Conservation (phyloP, 2,888 invertebrate species). For the Acleris sparsana region DNA sequence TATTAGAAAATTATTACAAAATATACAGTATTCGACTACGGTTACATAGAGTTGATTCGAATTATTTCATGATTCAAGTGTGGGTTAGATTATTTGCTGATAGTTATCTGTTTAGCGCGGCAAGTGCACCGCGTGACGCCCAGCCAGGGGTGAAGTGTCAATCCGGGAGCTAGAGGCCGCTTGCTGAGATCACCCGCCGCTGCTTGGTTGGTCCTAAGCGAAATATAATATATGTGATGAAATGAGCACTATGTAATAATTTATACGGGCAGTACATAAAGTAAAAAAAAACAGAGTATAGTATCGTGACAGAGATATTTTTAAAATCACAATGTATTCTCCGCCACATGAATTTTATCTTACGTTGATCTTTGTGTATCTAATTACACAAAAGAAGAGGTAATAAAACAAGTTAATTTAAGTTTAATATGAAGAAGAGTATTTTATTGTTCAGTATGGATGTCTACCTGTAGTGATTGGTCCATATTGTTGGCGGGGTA, state of each 20-base stretch:
- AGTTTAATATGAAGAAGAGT: too few species aligned
- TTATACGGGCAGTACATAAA: too few species aligned
- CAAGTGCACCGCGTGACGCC: background rate
- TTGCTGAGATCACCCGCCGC: constrained; percentile 66
- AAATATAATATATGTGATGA: too few species aligned
- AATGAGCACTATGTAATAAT: too few species aligned
- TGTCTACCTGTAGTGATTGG: constrained; percentile 65
- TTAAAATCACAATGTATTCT: too few species aligned
- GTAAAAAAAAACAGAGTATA: too few species aligned
- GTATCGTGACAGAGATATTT: too few species aligned
- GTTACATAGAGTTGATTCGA: constrained; percentile 19
- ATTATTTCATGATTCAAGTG: background rate
- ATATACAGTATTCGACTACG: constrained; percentile 56
- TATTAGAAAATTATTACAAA: constrained; percentile 62
- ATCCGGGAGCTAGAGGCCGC: constrained; percentile 18
- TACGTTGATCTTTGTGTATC: too few species aligned
- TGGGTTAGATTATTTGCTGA: background rate
- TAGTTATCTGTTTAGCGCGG: background rate
- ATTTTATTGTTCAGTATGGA: background rate
- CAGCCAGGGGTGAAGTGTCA: constrained; percentile 15
- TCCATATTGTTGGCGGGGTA: constrained; percentile 57
- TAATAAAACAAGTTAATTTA: too few species aligned
- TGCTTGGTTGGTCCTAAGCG: constrained; percentile 78
- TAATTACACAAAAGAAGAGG: too few species aligned
- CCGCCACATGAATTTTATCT: too few species aligned